A percentile compares a stretch with the other conserved stretches of the same genome.
Conservation (phyloP, 1,140 invertebrate genomes). For the Periplaneta americana region DNA sequence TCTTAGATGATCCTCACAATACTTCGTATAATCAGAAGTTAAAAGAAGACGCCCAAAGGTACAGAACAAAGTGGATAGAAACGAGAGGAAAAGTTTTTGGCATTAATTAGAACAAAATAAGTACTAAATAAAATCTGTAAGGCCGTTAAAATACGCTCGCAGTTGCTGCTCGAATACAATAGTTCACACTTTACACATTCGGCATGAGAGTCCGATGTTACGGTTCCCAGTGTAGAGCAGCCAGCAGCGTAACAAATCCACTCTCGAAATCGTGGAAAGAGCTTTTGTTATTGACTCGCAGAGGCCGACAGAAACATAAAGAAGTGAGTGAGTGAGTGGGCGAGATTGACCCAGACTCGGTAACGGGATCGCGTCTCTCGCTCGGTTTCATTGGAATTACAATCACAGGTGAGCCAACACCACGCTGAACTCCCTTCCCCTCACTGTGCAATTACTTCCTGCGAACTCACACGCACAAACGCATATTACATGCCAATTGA, state of each 20-base stretch:
- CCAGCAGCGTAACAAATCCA: background rate
- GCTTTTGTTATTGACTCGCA: background rate
- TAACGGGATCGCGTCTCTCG: background rate
- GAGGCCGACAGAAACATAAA: background rate
- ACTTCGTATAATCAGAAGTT: too few relatives aligned
- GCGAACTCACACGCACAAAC: too few relatives aligned
- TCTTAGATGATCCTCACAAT: too few relatives aligned
- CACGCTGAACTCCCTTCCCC: background rate
- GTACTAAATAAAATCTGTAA: too few relatives aligned
- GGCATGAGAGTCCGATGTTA: background rate
- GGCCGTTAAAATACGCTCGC: too few relatives aligned
- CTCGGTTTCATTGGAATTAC: background rate
- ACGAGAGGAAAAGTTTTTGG: too few relatives aligned
- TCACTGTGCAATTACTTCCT: background rate
- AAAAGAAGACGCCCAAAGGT: too few relatives aligned
- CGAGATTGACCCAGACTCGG: background rate
- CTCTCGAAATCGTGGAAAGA: background rate
- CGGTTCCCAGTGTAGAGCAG: background rate
- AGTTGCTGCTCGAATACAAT: background rate
- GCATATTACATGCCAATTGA: too few relatives aligned
- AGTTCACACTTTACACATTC: background rate
- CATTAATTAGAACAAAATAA: too few relatives aligned
- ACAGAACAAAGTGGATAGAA: too few relatives aligned
- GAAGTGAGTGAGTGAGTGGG: background rate
- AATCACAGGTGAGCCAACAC: background rate